Conservation (phyloP, 1,140 invertebrate species). For the Heterodera schachtii region DNA sequence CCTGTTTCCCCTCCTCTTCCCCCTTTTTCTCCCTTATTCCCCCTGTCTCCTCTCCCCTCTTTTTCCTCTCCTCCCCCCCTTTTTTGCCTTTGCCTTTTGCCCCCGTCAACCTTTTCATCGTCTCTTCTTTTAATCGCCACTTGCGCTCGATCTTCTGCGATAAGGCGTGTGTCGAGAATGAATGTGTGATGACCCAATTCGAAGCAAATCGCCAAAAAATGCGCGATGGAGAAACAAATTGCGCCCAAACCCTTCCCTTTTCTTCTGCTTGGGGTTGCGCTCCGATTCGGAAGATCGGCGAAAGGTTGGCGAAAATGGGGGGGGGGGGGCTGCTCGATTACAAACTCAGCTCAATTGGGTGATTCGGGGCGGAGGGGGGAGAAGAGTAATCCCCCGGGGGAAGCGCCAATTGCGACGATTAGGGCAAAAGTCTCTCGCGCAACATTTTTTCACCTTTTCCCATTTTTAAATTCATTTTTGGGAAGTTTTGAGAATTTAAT, state of each 20-base stretch:
- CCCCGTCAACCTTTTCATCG: neutral
- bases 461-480: neutral
- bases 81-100: neutral
- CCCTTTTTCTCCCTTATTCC: neutral
- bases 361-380: neutral
- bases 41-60: neutral
- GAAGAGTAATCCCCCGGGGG: neutral
- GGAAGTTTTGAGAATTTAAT: neutral
- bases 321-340: neutral
- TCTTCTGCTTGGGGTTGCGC: neutral
- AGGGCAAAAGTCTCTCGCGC: neutral
- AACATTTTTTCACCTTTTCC: neutral
- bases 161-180: neutral
- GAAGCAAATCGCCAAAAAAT: neutral
- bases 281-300: neutral
- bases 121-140: neutral
- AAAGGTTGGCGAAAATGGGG: neutral
- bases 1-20: no score
- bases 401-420: neutral
- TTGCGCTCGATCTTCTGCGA: neutral
- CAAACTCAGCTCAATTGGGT: constrained; percentile 2
- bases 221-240: neutral
- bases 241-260: neutral
- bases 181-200: neutral
- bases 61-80: neutral